These are phyloP conservation scores for Diorhabda sublineata DNA, from an alignment of 1,140 invertebrate genomes.

Conservation along the genomic window DNA sequence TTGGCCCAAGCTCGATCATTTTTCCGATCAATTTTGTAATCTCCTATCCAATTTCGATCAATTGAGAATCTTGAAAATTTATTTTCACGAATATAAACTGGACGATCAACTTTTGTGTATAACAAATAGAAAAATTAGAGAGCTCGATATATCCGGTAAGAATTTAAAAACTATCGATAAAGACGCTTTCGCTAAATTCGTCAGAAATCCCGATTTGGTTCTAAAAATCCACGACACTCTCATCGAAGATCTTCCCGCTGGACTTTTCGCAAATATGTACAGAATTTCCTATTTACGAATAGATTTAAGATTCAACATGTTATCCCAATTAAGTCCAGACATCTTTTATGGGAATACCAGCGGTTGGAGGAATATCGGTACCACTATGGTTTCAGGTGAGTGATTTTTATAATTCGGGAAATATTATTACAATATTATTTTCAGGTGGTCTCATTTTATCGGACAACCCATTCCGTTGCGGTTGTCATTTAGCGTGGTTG, in stretches of 20 bases:
- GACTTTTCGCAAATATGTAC: conserved; percentile 71
- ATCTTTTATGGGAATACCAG: conserved; percentile 79
- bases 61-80: conserved; percentile 50
- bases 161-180: conserved; percentile 64
- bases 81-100: conserved; percentile 66
- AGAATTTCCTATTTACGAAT: conserved; percentile 75
- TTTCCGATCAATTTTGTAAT: conserved; percentile 56
- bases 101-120: conserved; percentile 68
- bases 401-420: not conserved
- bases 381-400: conserved; percentile 70
- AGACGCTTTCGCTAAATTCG: conserved; percentile 66
- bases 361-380: conserved; percentile 78
- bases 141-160: conserved; percentile 72
- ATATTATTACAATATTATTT: conserved; percentile 17
- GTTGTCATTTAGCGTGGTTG: conserved; percentile 84
- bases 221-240: conserved; percentile 72
- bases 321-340: conserved; percentile 72
- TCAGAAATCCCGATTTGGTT: conserved; percentile 62
- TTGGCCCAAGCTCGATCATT: conserved; percentile 61
- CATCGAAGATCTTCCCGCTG: conserved; percentile 69
- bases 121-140: conserved; percentile 69
- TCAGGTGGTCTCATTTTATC: conserved; percentile 77
- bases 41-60: conserved; percentile 53
- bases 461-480: conserved; percentile 79
- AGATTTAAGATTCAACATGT: conserved; percentile 76